Conservation (phyloP, 2,113 vertebrate genomes). For the Dromas ardeola region DNA sequence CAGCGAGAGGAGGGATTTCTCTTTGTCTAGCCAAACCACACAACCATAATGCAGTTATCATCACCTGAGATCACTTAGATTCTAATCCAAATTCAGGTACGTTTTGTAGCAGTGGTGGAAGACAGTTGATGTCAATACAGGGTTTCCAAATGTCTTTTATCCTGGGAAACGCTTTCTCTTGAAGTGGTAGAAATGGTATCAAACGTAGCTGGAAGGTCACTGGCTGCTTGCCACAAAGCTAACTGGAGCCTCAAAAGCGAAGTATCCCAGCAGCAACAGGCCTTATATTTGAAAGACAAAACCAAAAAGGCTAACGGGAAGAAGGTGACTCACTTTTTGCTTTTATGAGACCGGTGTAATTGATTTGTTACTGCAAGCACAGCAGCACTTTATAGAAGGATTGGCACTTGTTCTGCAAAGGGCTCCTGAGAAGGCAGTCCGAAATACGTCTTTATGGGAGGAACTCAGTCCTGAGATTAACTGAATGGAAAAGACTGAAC, state of each 20-base stretch:
- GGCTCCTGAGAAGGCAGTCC: not conserved
- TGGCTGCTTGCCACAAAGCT: not conserved
- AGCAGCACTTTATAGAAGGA: not conserved
- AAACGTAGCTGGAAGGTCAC: not conserved
- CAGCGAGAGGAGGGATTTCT: not conserved
- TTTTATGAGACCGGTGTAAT: not conserved
- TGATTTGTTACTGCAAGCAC: not conserved
- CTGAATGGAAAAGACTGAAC: not conserved
- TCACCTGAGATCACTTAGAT: not conserved
- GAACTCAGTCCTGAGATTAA: not conserved
- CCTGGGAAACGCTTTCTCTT: not conserved
- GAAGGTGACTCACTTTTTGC: not conserved
- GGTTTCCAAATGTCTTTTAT: not conserved
- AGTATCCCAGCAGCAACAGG: not conserved
- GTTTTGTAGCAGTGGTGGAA: not conserved
- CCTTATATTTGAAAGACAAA: not conserved
- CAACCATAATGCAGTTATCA: not conserved
- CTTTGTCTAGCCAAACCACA: not conserved
- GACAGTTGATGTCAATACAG: not conserved
- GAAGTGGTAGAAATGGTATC: not conserved
- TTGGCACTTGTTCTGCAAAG: not conserved
- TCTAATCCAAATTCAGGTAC: not conserved
- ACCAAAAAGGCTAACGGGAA: not conserved
- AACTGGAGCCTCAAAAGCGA: not conserved
- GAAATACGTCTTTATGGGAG: accelerated